Conservation (phyloP, 2,888 invertebrate genomes). For the Ellobium chinense region DNA sequence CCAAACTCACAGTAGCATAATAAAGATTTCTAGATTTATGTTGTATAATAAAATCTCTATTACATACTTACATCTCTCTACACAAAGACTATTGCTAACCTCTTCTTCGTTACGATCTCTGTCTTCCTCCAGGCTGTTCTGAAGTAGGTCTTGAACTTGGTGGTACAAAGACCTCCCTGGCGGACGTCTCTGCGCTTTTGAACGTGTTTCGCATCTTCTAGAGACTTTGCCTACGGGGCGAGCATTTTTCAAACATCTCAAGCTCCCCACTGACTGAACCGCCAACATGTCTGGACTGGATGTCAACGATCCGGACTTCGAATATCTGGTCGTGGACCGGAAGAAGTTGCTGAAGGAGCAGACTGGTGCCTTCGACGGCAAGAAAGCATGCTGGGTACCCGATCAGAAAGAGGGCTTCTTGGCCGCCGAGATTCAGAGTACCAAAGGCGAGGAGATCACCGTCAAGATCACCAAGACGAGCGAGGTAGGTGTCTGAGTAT, state of each 20-base stretch:
- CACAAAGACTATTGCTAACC: neutral
- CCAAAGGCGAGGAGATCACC: slow-evolving; percentile 98
- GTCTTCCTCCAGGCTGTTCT: slow-evolving; percentile 50
- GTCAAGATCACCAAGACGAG: slow-evolving; percentile 88
- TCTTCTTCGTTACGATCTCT: neutral
- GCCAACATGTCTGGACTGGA: slow-evolving; percentile 47
- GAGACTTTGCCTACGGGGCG: slow-evolving; percentile 43
- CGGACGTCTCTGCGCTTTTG: slow-evolving; percentile 49
- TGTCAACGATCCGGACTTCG: slow-evolving; percentile 74
- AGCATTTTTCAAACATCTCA: neutral
- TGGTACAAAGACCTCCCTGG: no score
- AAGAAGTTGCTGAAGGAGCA: slow-evolving; percentile 76
- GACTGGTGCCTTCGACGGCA: slow-evolving; percentile 80
- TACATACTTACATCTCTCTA: neutral
- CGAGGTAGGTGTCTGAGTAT: slow-evolving; percentile 67
- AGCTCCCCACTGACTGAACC: slow-evolving; percentile 15
- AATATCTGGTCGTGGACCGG: slow-evolving; percentile 75
- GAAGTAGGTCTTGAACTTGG: slow-evolving; percentile 47
- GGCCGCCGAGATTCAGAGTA: slow-evolving; percentile 98
- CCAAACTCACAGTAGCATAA: no score
- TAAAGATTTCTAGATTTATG: neutral
- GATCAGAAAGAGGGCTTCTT: slow-evolving; percentile 98
- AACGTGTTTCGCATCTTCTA: slow-evolving; percentile 36
- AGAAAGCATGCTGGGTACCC: slow-evolving; percentile 99
- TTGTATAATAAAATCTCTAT: neutral